Base-by-base conservation (phyloP, 2,888 invertebrate species). In the Reticulitermes lucifugus region DNA sequence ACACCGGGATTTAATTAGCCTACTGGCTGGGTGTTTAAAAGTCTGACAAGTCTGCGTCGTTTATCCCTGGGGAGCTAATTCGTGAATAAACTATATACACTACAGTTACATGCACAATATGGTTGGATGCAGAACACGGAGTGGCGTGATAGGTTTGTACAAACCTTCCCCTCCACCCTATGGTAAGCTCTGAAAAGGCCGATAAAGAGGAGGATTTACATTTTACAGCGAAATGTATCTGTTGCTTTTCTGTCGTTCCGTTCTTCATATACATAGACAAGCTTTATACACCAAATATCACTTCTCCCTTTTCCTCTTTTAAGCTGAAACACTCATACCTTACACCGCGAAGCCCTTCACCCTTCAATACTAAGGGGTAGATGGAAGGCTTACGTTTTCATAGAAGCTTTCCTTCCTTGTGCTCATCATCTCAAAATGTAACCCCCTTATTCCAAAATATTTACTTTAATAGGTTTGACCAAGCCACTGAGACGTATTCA, bases 371-470 rank as follows among this genome's bases (percentile, higher is more conserved):
- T 41, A 21, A 9, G 29, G 79, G n/a, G 51, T 51, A 51, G 12
- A 2, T 14, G 6, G 25, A 51, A 51, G 12, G 25, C 35, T 29
- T 59, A 21, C 21, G 14, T 75, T 7, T 25, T 79, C n/a, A 46
- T 12, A 22, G 75, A 12, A 41, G 59, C 79, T 79, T 29, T 25
- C 21, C 55, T 79, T 43, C n/a, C 35, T 79, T 9, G 4, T 79
- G 22, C 43, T 79, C 79, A 43, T 79, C 59, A 79, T 79, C 59
- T 79, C 59, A 59, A 59, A 59, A 79, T 59, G 79, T 18, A 79
- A 79, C 59, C 59, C 79, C 79, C 59, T 79, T 79, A 79, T 79
- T 79, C 79, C 79, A 59, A 79, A 29, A 79, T 59, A 59, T 79
- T 79, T 79, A 59, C 59, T 59, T 79, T 59, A 79, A 59, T 79